Evolutionary conservation across 2,113 vertebrate species (phyloP), one percentile per base, ranked within the genome.

Genomic region (Oxyura jamaicensis): DNA sequence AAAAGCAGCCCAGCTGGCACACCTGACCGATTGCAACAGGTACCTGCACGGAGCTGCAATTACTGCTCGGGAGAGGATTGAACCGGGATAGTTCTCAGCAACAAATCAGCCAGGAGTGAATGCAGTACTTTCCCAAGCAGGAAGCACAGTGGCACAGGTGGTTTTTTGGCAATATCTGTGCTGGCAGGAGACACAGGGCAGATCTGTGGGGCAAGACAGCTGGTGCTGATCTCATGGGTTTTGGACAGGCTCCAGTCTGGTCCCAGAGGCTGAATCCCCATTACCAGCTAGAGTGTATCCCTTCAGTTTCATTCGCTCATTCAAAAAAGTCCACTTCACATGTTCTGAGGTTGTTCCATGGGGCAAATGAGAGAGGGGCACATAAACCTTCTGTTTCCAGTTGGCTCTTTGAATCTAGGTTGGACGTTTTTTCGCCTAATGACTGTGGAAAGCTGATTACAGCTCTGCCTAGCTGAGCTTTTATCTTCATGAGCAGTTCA

Each of bases 121-220:
- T 12, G 4, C 71, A 88, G 13, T 28, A 7, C 16, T 53, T 42
- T 77, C 1, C 2, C 6, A 48, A 66, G 42, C 41, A 52, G 50
- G 5, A 19, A 52, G n/a, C 0, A 0, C 10, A 4, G 1, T 21
- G 1, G 18, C n/a, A 41, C 33, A 31, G 46, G 69, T 72, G 35
- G 8, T 33, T 5, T 72, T 86, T 87, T 74, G 17, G n/a, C 63
- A 83, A 3, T 6, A 4, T 7, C 23, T 41, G 14, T 13, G 25
- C 35, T 50, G 60, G 22, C 36, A 60, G 4, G 26, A 62, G 46
- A 33, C 21, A 17, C 5, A 8, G 50, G 23, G 55, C 21, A 22
- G 10, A 21, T 67, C 28, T 50, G 41, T 36, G 66, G 35, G 65
- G 19, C 41, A 46, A 46, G 86, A 46, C 28, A 72, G 35, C 31